Evolutionary conservation across 2,113 vertebrate species (phyloP).

Genomic region (Carassius auratus): DNA sequence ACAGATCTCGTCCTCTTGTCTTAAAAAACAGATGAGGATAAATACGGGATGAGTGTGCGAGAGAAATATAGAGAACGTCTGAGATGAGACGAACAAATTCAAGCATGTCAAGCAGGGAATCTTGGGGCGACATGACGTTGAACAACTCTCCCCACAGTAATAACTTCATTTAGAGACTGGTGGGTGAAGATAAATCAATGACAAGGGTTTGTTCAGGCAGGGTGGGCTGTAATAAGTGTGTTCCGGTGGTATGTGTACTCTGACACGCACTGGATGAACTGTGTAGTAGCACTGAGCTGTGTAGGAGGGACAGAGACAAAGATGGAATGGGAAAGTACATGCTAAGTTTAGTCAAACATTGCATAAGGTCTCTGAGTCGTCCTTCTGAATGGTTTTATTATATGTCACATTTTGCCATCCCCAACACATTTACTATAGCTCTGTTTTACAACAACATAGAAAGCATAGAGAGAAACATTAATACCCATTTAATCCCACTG

Average conservation of each 20-base stretch:
- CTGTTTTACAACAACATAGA: not conserved
- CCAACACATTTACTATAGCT: not conserved
- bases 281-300: constrained; percentile 17
- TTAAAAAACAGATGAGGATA: not conserved
- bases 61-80: not conserved
- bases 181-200: constrained; percentile 30
- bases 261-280: not conserved
- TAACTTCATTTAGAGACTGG: constrained; percentile 24
- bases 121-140: not conserved
- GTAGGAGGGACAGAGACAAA: constrained; percentile 13
- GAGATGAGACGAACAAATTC: constrained; percentile 6
- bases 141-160: constrained; percentile 17
- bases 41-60: not conserved
- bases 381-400: not conserved
- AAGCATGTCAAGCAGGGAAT: constrained; percentile 19
- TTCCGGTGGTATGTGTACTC: not conserved
- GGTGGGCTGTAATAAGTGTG: not conserved
- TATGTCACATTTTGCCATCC: constrained; percentile 24
- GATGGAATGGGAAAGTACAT: not conserved
- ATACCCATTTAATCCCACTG: too few relatives aligned
- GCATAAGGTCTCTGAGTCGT: not conserved
- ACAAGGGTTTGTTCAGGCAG: not conserved
- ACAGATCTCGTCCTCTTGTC: not conserved
- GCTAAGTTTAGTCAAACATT: not conserved
- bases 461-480: too few relatives aligned